Evolutionary conservation across 2,113 vertebrate species (phyloP).

Genomic region (Tragelaphus strepsiceros): DNA sequence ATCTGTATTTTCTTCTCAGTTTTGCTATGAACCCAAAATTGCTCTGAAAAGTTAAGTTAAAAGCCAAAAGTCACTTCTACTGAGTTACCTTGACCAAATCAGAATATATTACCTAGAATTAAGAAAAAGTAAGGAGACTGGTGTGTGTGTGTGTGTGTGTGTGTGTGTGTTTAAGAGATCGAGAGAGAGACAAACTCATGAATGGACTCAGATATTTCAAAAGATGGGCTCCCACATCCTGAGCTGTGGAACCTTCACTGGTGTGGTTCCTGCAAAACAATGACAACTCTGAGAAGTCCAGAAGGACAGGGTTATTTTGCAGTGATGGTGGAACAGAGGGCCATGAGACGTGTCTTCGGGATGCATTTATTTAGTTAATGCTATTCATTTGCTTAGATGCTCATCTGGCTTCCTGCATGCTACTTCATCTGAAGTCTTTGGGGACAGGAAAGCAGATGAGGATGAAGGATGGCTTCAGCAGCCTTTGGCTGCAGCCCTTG

Average conservation of each 20-base stretch:
- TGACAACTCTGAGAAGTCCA: neutral
- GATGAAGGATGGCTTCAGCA: neutral
- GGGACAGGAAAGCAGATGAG: neutral
- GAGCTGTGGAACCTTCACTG: neutral
- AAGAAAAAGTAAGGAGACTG: neutral
- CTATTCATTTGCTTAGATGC: neutral
- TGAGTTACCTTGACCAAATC: neutral
- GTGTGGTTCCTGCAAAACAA: neutral
- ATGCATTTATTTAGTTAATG: neutral
- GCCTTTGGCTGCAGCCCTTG: neutral
- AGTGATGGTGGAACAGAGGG: neutral
- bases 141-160: neutral
- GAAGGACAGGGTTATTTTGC: neutral
- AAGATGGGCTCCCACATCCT: neutral
- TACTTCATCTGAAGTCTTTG: neutral
- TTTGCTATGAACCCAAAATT: neutral
- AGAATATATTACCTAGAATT: neutral
- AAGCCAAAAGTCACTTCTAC: neutral
- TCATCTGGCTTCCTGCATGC: neutral
- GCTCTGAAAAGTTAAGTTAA: neutral
- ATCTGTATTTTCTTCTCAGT: neutral
- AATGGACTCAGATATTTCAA: neutral
- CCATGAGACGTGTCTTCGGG: too few relatives aligned
- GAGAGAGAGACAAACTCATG: neutral
- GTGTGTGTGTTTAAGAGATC: neutral